Evolutionary conservation across 2,888 invertebrate species (phyloP).

Genomic region (Chironomus tentans): DNA sequence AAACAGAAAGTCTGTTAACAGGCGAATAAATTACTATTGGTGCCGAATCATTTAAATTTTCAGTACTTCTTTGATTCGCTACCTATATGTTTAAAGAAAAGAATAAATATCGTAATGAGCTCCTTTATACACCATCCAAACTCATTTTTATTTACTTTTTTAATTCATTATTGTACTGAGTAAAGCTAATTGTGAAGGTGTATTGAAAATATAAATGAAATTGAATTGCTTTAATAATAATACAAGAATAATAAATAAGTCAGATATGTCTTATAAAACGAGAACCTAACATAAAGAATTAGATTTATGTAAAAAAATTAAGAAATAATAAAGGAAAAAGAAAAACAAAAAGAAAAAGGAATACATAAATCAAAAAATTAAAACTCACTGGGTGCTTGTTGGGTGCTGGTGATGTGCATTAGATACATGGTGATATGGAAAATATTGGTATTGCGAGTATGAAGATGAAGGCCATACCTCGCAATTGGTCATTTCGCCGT

Average conservation of each 20-base stretch:
- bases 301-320: no score
- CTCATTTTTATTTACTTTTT: no score
- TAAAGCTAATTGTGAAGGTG: no score
- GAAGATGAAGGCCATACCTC: conserved; percentile 51
- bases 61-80: neutral
- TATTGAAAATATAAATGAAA: no score
- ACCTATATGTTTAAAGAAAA: conserved; percentile 3
- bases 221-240: no score
- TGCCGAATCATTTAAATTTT: conserved; percentile 5
- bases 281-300: no score
- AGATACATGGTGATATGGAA: conserved; percentile 53
- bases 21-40: conserved; percentile 14
- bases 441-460: conserved; percentile 56
- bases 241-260: no score
- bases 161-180: no score
- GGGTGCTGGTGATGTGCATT: conserved; percentile 35
- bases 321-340: no score
- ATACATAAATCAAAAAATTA: conserved; percentile 30
- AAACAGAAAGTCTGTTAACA: conserved; percentile 30
- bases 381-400: conserved; percentile 49
- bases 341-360: no score
- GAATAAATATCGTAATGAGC: no score
- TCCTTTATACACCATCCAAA: neutral
- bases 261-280: no score
- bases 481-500: conserved; percentile 39